phyloP scores from a whole-genome alignment of 2,113 vertebrate genomes.

The Telmatochromis brichardi region DNA sequence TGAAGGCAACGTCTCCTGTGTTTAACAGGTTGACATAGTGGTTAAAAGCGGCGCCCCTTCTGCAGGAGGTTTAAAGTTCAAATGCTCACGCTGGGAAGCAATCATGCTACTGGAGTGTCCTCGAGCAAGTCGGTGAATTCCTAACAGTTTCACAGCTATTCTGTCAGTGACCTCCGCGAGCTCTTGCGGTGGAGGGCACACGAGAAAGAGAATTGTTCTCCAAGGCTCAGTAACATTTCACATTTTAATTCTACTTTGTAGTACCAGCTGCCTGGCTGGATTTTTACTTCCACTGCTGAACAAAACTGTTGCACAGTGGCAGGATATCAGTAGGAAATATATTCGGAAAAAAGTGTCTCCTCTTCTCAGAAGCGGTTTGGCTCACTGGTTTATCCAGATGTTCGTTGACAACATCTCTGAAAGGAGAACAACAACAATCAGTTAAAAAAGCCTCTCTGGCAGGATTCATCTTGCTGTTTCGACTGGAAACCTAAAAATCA shows the following conservation, averaged over 20 bases:
- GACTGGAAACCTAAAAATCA: neutral
- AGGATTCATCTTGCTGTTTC: neutral
- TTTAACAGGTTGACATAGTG: conserved; percentile 8
- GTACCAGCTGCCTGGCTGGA: conserved; percentile 10
- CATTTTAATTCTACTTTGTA: neutral
- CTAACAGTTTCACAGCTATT: neutral
- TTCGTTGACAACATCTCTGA: neutral
- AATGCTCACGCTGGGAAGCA: neutral
- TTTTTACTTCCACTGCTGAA: neutral
- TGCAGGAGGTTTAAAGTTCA: neutral
- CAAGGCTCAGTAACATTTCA: conserved; percentile 10
- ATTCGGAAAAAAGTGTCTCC: neutral
- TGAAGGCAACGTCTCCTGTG: neutral
- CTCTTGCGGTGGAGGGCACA: neutral
- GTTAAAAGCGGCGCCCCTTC: neutral
- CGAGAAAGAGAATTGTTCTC: neutral
- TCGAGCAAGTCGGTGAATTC: neutral
- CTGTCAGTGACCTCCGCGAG: neutral
- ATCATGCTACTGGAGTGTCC: neutral
- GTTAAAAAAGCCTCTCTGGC: neutral
- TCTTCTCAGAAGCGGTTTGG: neutral
- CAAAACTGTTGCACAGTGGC: conserved; percentile 6
- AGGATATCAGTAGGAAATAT: neutral
- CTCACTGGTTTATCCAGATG: neutral
- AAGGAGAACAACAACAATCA: neutral